These are phyloP conservation scores for Paraescarpia echinospica DNA, from an alignment of 1,140 invertebrate species.

Conservation along the genomic window DNA sequence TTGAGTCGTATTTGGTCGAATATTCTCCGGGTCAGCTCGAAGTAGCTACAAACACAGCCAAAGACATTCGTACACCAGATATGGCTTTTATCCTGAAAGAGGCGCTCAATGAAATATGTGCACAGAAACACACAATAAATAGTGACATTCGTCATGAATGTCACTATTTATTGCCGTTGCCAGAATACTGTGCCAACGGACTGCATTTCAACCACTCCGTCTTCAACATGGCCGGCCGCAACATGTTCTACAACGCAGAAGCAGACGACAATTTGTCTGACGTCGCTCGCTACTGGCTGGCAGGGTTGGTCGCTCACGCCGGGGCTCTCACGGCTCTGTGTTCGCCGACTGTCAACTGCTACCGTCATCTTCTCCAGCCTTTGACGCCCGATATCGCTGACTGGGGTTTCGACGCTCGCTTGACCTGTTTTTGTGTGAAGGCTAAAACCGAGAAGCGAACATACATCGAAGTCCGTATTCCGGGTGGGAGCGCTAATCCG, in stretches of 20 bases:
- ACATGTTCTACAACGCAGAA: slow-evolving; percentile 28
- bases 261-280: slow-evolving; percentile 29
- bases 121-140: neutral
- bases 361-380: slow-evolving; percentile 24
- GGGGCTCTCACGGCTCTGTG: slow-evolving; percentile 25
- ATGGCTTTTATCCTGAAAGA: slow-evolving; percentile 26
- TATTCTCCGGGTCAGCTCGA: slow-evolving; percentile 30
- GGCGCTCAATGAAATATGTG: slow-evolving; percentile 27
- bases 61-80: slow-evolving; percentile 26
- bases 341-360: slow-evolving; percentile 33
- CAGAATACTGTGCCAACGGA: neutral
- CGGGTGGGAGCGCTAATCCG: slow-evolving; percentile 24
- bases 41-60: slow-evolving; percentile 17
- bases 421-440: slow-evolving; percentile 26
- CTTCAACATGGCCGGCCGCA: slow-evolving; percentile 24
- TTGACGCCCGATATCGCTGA: slow-evolving; percentile 20
- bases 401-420: slow-evolving; percentile 31
- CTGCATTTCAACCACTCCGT: slow-evolving; percentile 34
- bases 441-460: slow-evolving; percentile 21
- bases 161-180: too few species aligned
- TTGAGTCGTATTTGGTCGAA: slow-evolving; percentile 21
- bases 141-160: slow-evolving; percentile 32
- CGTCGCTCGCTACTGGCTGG: slow-evolving; percentile 29
- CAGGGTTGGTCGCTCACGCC: slow-evolving; percentile 31
- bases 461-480: slow-evolving; percentile 31